Evolutionary conservation across 2,113 vertebrate species (phyloP), one percentile per base, ranked within the genome.

Genomic region (Zapornia atra): DNA sequence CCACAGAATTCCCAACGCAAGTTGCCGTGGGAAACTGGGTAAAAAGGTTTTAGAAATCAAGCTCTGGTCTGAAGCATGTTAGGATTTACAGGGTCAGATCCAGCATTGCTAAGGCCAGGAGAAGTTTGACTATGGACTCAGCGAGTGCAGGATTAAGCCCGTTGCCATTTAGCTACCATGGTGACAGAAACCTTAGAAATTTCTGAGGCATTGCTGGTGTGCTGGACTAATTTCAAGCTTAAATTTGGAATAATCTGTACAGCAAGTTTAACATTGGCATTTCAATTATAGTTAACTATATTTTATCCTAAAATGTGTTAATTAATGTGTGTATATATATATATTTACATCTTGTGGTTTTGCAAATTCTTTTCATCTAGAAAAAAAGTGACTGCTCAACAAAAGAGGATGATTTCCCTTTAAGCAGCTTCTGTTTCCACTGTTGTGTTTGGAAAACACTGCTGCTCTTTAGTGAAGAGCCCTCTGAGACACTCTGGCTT

Each of bases 21-120:
- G 81, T 64, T 95, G 60, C 71, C 9, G 12, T 95, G 96, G 86
- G 96, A 96, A 96, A 96, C 75, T 73, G 71, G 21, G 54, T 91
- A 63, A 73, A 79, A 80, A 46, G 19, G 36, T 80, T 92, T 92
- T 40, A 69, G 75, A 87, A 90, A 94, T 80, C 71, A 59, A 60
- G 70, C 65, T 94, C 61, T 82, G 66, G 59, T 53, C 59, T 88
- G 64, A 91, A 94, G 73, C 78, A 31, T 33, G 64, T 86, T 92
- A 28, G 54, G 64, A 86, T 90, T 92, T 72, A 60, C 44, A 69
- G 57, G 66, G 92, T 88, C 73, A 85, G 88, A 88, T 72, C 53
- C 82, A 90, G 53, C 81, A 87, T 76, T 82, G 34, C 82, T 61
- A 53, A 87, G 48, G 48, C 73, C 57, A 88, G 76, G 26, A 91